Evolutionary conservation across 2,113 vertebrate genomes (phyloP), one percentile per base, ranked within the genome.

Genomic region (Nothocercus nigrocapillus): DNA sequence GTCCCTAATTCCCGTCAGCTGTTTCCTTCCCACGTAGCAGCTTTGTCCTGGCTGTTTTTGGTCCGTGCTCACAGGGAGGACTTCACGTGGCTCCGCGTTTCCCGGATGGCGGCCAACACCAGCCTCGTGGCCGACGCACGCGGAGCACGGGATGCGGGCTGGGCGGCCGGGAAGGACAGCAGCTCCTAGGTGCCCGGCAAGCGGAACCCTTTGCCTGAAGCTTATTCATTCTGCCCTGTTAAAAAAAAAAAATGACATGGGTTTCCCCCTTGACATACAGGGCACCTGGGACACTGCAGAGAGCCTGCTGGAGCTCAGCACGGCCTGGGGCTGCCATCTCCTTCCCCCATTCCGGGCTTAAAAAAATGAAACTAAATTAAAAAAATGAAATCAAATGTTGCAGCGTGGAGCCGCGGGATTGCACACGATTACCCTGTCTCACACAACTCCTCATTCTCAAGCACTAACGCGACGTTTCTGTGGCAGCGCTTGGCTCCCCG

Each of bases 281-380:
- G 12, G 6, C 1, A 15, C 42, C 19, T 38, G 32, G 49, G 30
- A 28, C 17, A 13, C 24, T 64, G 44, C 10, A 0, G 25, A 54
- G 64, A 25, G 85, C 42, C 2, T 1, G 0, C 9, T 12, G 15
- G 24, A 18, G 32, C 19, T 75, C 18, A 42, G 10, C 0, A 0
- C 22, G 21, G n/a, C 68, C n/a, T 27, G 51, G 67, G 70, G 5
- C 25, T 79, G 58, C 36, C 51, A 5, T n/a, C 58, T 70, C 18
- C 30, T 34, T 22, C 19, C 25, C 18, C 47, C 1, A 0, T 36
- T 68, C 13, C 66, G 38, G 28, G 5, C 56, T 94, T 88, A 45
- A 66, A 89, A 79, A 58, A 15, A 28, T 22, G 28, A 51, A 54
- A 54, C 14, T 15, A 28, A 15, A 53, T 21, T 47, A 9, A 54